Percentiles rank a stretch among this genome's conserved stretches.
Evolutionary conservation across 2,797 vertebrate species (phyloP).

Genomic region (Percopsis omiscomaycus): DNA sequence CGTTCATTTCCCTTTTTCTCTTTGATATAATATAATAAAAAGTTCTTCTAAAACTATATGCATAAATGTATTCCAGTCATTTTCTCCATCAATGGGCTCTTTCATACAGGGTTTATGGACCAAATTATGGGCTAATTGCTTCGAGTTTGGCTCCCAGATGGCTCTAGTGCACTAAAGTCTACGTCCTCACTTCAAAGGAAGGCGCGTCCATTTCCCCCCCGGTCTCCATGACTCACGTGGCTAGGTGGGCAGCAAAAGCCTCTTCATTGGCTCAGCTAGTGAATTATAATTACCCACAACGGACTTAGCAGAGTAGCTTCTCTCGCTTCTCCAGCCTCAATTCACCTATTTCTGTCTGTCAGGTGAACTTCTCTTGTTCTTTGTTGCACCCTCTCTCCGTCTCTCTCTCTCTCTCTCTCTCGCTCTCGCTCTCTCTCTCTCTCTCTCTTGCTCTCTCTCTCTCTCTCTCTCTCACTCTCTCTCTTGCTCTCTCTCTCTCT

Average conservation of each 20-base stretch:
- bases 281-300: slow-evolving; percentile 51
- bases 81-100: slow-evolving; percentile 56
- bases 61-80: slow-evolving; percentile 54
- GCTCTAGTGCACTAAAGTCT: slow-evolving; percentile 70
- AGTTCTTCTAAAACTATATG: slow-evolving; percentile 54
- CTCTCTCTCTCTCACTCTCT: neutral
- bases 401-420: neutral
- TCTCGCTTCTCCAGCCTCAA: slow-evolving; percentile 30
- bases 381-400: neutral
- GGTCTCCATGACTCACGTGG: slow-evolving; percentile 16
- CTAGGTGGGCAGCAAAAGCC: slow-evolving; percentile 27
- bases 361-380: slow-evolving; percentile 20
- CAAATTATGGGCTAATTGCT: slow-evolving; percentile 81
- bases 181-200: slow-evolving; percentile 75
- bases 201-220: slow-evolving; percentile 34
- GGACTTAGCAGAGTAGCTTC: slow-evolving; percentile 28
- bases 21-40: slow-evolving; percentile 57
- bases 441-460: neutral
- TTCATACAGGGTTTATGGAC: slow-evolving; percentile 76
- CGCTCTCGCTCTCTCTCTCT: neutral
- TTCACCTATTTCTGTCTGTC: slow-evolving; percentile 32
- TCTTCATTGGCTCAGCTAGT: slow-evolving; percentile 12
- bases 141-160: slow-evolving; percentile 78
- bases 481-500: neutral
- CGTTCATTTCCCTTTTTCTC: slow-evolving; percentile 55